These are phyloP conservation scores for Acipenser transmontanus DNA, from an alignment of 2,797 vertebrate genomes.

Conservation along the genomic window DNA sequence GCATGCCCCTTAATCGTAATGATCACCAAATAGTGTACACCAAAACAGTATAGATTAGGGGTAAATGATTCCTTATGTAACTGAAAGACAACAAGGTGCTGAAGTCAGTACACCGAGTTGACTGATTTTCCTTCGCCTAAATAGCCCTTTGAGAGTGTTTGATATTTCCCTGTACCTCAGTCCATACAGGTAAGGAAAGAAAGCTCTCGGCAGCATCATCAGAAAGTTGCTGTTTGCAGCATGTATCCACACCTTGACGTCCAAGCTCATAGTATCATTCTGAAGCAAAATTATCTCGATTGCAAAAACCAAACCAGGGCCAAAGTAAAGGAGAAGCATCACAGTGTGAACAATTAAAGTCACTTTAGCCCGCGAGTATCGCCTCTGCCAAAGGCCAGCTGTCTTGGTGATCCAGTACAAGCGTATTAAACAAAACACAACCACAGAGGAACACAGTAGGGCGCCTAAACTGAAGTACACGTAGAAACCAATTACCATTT, in stretches of 20 bases:
- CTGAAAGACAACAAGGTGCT: too few relatives aligned
- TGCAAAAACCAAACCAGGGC: constrained; percentile 57
- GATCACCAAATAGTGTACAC: too few relatives aligned
- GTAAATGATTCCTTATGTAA: too few relatives aligned
- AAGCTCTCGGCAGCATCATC: constrained; percentile 60
- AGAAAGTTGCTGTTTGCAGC: constrained; percentile 58
- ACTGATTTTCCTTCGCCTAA: constrained; percentile 34
- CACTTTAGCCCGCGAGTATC: constrained; percentile 64
- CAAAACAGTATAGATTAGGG: too few relatives aligned
- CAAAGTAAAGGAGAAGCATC: constrained; percentile 63
- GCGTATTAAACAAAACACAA: constrained; percentile 64
- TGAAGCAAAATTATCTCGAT: constrained; percentile 50
- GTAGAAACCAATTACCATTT: constrained; percentile 32
- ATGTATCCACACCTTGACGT: constrained; percentile 55
- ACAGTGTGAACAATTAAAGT: constrained; percentile 62
- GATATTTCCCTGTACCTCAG: constrained; percentile 64
- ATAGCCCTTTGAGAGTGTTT: constrained; percentile 41
- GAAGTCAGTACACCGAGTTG: constrained; percentile 18
- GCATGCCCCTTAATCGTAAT: too few relatives aligned
- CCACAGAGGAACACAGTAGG: constrained; percentile 50
- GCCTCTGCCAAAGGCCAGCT: constrained; percentile 64
- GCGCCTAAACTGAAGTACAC: constrained; percentile 48
- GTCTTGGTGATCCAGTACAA: constrained; percentile 66
- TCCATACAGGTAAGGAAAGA: constrained; percentile 65
- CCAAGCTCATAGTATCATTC: constrained; percentile 22